These are phyloP conservation scores for Eupithecia exiguata DNA, from an alignment of 2,888 invertebrate species.

Conservation along the genomic window DNA sequence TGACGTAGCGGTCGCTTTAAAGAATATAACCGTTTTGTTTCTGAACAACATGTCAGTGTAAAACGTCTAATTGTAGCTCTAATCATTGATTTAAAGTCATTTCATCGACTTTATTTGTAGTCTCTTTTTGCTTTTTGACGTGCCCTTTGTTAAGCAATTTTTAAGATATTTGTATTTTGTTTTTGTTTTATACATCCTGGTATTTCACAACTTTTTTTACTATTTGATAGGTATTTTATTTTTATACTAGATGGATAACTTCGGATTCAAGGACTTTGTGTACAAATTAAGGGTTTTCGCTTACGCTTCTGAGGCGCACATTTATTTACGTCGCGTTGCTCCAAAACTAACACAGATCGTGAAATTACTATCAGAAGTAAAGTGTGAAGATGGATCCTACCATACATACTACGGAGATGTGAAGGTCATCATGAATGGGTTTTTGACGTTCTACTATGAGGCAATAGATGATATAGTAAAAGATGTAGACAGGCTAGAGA, in stretches of 20 bases:
- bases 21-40: neutral
- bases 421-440: conserved; percentile 58
- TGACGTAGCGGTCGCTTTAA: neutral
- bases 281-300: conserved; percentile 53
- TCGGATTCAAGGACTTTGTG: conserved; percentile 56
- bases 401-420: conserved; percentile 64
- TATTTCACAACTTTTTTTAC: neutral
- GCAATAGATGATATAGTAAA: conserved; percentile 55
- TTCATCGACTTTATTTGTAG: too few relatives aligned
- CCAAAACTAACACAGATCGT: conserved; percentile 56
- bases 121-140: too few relatives aligned
- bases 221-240: neutral
- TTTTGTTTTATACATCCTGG: neutral
- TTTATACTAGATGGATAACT: conserved; percentile 24
- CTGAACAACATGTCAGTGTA: neutral
- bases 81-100: too few relatives aligned
- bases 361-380: conserved; percentile 46
- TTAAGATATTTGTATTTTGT: neutral
- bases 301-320: conserved; percentile 48
- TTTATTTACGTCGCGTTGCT: conserved; percentile 54
- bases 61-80: neutral
- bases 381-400: conserved; percentile 56
- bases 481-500: conserved; percentile 51
- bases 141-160: neutral
- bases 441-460: conserved; percentile 55